Base-by-base conservation (phyloP, 2,797 vertebrate genomes). In the Pygocentrus nattereri region DNA sequence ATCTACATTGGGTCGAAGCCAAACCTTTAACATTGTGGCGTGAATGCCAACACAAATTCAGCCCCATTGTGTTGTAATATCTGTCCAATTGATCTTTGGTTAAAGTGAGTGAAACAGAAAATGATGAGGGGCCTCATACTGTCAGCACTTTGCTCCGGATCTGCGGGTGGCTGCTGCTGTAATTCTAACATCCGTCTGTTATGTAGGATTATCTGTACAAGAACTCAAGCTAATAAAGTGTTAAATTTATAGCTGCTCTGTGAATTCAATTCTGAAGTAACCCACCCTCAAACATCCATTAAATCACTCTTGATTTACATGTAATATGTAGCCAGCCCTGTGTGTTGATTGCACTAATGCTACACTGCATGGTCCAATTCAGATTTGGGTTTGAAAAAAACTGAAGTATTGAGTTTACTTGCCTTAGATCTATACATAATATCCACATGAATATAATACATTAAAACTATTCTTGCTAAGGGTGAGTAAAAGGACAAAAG, bases 1-100 rank as follows among this genome's bases (percentile, higher is more conserved):
- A 86, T 81, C 69, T 90, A 85, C 81, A 82, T 86, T 90, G 70
- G 87, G 85, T 25, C 3, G 56, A 59, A 78, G 76, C 81, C 86
- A 87, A 50, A 47, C 4, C 67, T 79, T 77, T 79, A 64, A 76
- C 81, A 74, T 21, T 3, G 18, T 62, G 30, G 64, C 21, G n/a
- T 62, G 64, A 81, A 80, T 82, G 65, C 68, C 85, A 74, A 83
- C 61, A 59, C 65, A 83, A 78, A 80, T 72, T 77, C 59, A 10
- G 21, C 80, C 80, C 74, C 76, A 79, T 56, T 75, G 74, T 65
- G 80, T 74, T 80, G 54, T 82, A 79, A 80, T 83, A 83, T 85
- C 67, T 82, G 56, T 52, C 81, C 76, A 56, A 67, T 27, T 82
- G 69, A 80, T 79, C 74, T 85, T 81, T 84, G 11, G 69, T 80